Evolutionary conservation across 2,888 invertebrate species (phyloP).

Genomic region (Metacarcinus magister): DNA sequence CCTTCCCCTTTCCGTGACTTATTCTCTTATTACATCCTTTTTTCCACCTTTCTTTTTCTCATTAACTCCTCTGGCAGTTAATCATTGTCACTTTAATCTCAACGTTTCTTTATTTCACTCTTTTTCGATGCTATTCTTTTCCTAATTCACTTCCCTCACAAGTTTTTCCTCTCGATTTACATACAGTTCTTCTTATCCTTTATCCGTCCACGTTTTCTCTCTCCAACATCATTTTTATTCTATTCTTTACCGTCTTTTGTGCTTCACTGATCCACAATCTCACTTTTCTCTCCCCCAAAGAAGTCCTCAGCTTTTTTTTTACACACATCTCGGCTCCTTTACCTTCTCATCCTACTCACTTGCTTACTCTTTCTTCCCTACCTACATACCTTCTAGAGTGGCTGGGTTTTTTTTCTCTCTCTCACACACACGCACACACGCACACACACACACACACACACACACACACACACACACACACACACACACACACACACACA

Average conservation of each 20-base stretch:
- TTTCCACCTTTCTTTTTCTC: background rate
- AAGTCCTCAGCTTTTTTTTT: background rate
- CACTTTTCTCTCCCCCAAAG: background rate
- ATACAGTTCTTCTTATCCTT: background rate
- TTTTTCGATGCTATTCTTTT: background rate
- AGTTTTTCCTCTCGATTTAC: too few relatives aligned
- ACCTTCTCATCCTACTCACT: background rate
- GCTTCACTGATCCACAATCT: slow-evolving; percentile 14
- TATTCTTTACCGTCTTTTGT: background rate
- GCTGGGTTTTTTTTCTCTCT: too few relatives aligned
- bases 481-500: slow-evolving; percentile 45
- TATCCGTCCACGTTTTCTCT: background rate
- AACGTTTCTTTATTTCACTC: background rate
- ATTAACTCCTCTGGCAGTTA: background rate
- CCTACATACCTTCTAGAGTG: too few relatives aligned
- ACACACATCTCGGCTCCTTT: background rate
- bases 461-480: slow-evolving; percentile 51
- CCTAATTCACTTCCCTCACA: background rate
- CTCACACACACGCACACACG: background rate
- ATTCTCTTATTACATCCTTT: background rate
- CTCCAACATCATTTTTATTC: background rate
- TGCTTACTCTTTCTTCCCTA: background rate
- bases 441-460: slow-evolving; percentile 13
- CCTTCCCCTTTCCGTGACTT: background rate
- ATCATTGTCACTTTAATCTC: background rate